Percentiles rank a stretch among this genome's conserved stretches.
Evolutionary conservation across 2,888 invertebrate species (phyloP).

Genomic region (Drosophila paramelanica): DNA sequence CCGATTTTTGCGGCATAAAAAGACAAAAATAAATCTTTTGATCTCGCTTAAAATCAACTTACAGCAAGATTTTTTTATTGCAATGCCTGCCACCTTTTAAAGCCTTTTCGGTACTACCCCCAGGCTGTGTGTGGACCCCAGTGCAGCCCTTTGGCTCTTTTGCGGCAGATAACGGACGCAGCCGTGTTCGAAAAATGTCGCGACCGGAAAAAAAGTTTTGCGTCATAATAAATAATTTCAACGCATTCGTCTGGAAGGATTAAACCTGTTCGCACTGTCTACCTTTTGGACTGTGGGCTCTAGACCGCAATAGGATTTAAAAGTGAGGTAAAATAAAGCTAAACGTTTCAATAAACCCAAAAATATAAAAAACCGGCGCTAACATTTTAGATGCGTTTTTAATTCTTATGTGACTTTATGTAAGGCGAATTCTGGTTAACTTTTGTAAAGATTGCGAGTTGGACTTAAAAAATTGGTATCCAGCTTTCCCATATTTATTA

Average conservation of each 20-base stretch:
- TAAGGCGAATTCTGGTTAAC: not conserved
- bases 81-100: conserved; percentile 52
- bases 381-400: conserved; percentile 7
- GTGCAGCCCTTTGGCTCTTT: conserved; percentile 56
- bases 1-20: conserved; percentile 33
- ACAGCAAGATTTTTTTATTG: conserved; percentile 40
- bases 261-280: conserved; percentile 38
- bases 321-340: conserved; percentile 11
- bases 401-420: not conserved
- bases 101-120: conserved; percentile 42
- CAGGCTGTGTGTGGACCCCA: conserved; percentile 25
- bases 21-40: conserved; percentile 35
- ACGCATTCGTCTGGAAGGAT: conserved; percentile 81
- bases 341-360: conserved; percentile 12
- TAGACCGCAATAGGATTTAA: conserved; percentile 22
- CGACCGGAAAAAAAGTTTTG: conserved; percentile 68
- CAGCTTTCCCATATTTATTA: not conserved
- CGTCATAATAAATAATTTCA: conserved; percentile 80
- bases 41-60: conserved; percentile 55
- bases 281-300: conserved; percentile 14
- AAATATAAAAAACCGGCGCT: conserved; percentile 14
- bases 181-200: conserved; percentile 56
- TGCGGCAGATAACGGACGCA: conserved; percentile 61
- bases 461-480: not conserved
- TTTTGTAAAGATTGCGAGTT: not conserved